Conservation (phyloP, 2,888 invertebrate species). For the Mythimna vitellina region DNA sequence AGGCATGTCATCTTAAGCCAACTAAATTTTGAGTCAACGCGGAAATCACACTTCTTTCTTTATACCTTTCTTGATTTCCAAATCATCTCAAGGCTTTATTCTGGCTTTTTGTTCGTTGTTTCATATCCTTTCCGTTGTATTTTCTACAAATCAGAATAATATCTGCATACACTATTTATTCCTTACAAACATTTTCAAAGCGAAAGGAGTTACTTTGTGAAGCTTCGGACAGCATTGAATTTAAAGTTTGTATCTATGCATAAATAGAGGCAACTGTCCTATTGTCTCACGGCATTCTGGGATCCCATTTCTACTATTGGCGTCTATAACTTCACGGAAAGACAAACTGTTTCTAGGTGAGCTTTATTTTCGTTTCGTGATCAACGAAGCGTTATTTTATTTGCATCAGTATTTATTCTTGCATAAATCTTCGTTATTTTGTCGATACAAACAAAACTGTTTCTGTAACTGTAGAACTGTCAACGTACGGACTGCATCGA, state of each 20-base stretch:
- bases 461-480: not conserved
- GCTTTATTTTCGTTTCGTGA: slow-evolving; percentile 37
- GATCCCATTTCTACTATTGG: slow-evolving; percentile 37
- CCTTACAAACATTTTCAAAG: slow-evolving; percentile 30
- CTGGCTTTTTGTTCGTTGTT: not conserved
- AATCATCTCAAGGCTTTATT: not conserved
- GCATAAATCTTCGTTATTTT: slow-evolving; percentile 22
- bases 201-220: slow-evolving; percentile 32
- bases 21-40: not conserved
- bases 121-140: not conserved
- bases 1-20: too few relatives aligned
- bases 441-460: not conserved
- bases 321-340: slow-evolving; percentile 40
- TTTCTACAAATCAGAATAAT: slow-evolving; percentile 5
- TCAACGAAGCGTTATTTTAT: slow-evolving; percentile 12
- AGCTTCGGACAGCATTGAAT: slow-evolving; percentile 34
- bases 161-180: slow-evolving; percentile 3
- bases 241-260: slow-evolving; percentile 47
- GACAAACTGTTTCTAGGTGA: slow-evolving; percentile 29
- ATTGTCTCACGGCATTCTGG: slow-evolving; percentile 42
- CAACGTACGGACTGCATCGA: not conserved
- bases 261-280: slow-evolving; percentile 38
- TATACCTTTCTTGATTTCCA: not conserved
- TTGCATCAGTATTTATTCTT: slow-evolving; percentile 23
- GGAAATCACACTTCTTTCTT: not conserved